phyloP scores from a whole-genome alignment of 2,797 vertebrate genomes.

The Delichon dasypus region DNA sequence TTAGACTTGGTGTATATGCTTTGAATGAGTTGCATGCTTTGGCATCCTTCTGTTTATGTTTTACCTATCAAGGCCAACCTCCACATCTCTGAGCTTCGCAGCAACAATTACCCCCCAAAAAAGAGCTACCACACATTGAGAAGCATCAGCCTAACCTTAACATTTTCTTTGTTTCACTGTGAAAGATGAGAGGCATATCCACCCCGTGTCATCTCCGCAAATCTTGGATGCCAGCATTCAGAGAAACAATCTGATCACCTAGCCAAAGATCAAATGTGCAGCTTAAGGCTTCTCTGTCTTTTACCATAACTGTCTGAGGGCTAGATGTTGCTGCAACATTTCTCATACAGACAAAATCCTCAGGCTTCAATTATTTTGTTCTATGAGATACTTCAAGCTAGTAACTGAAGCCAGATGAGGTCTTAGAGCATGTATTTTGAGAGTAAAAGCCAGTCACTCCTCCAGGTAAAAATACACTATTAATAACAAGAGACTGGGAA shows the following conservation, averaged over 20 bases:
- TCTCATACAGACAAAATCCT: not conserved
- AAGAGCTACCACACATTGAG: not conserved
- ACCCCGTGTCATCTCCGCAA: not conserved
- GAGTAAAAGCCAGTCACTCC: not conserved
- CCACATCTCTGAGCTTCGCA: not conserved
- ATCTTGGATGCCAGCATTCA: not conserved
- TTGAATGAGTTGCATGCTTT: not conserved
- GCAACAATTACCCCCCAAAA: not conserved
- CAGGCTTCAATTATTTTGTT: not conserved
- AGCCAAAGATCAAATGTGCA: not conserved
- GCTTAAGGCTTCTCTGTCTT: not conserved
- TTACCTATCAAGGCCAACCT: not conserved
- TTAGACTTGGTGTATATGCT: not conserved
- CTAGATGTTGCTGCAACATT: not conserved
- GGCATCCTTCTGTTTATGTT: not conserved
- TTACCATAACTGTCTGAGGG: not conserved
- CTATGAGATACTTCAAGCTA: not conserved
- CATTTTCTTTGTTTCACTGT: not conserved
- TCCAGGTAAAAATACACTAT: not conserved
- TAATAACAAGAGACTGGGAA: not conserved
- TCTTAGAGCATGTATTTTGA: not conserved
- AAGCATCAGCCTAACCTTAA: not conserved
- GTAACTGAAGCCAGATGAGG: not conserved
- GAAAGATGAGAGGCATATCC: not conserved
- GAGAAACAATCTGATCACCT: not conserved